Conservation (phyloP, 2,113 vertebrate species). For the Zosterops hypoxanthus region DNA sequence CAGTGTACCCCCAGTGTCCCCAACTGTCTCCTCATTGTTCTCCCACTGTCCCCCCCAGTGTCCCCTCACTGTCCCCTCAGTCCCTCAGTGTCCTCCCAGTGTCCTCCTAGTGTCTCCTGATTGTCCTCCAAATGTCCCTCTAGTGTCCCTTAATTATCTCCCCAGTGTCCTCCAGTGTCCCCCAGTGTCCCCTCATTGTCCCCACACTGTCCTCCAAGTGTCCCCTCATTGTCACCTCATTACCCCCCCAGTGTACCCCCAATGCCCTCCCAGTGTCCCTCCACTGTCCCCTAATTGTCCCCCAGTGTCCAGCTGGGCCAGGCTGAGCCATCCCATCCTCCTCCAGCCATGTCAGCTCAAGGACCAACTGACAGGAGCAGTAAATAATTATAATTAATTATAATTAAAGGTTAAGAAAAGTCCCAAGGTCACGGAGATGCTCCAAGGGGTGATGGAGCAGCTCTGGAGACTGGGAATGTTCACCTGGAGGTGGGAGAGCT, state of each 20-base stretch:
- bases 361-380: fast-evolving
- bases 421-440: not conserved
- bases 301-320: not conserved
- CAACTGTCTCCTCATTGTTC: too few relatives aligned
- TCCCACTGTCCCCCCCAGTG: not conserved
- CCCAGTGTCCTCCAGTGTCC: not conserved
- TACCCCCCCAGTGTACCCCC: not conserved
- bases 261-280: not conserved
- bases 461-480: not conserved
- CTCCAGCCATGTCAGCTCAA: not conserved
- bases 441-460: not conserved
- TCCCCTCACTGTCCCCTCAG: not conserved
- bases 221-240: not conserved
- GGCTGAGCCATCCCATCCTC: not conserved
- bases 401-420: not conserved
- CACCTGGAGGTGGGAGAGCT: not conserved
- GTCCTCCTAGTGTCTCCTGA: not conserved
- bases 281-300: not conserved
- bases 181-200: not conserved
- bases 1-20: not conserved
- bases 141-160: not conserved
- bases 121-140: too few relatives aligned
- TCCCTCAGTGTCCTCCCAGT: not conserved
- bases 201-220: too few relatives aligned
- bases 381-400: not conserved